A percentile compares a stretch with the other conserved stretches of the same genome.
These are phyloP conservation scores for Pseudomyrmex sp. DNA, from an alignment of 1,140 invertebrate genomes.

Conservation along the genomic window DNA sequence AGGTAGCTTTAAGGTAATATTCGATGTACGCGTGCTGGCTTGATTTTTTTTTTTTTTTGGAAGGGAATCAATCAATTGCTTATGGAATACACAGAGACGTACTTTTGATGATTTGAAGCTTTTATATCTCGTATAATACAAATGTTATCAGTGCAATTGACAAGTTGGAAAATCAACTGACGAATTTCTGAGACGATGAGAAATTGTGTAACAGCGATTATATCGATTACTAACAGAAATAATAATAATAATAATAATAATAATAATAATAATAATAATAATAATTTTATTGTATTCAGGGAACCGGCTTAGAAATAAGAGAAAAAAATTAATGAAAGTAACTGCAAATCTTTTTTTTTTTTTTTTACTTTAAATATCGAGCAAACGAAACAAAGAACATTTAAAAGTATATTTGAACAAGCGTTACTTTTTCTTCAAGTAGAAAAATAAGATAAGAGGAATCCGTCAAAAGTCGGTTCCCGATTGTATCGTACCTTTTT, in stretches of 20 bases:
- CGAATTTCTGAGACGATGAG: background rate
- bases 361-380: background rate
- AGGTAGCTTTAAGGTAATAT: slow-evolving; percentile 38
- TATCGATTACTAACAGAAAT: slow-evolving; percentile 6
- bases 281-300: slow-evolving; percentile 34
- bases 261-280: slow-evolving; percentile 17
- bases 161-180: background rate
- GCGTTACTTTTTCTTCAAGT: background rate
- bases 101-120: slow-evolving; percentile 14
- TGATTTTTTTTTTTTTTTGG: slow-evolving; percentile 59
- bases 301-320: slow-evolving; percentile 18
- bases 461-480: background rate
- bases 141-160: slow-evolving; percentile 40
- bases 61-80: slow-evolving; percentile 15
- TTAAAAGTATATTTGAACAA: background rate
- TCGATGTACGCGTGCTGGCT: slow-evolving; percentile 54
- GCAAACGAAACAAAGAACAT: background rate
- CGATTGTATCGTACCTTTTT: slow-evolving; percentile 54
- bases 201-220: slow-evolving; percentile 1
- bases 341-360: background rate
- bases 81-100: background rate
- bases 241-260: too few species aligned
- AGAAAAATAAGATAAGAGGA: background rate
- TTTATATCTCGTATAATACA: background rate
- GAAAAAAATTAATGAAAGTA: slow-evolving; percentile 3